Base-by-base conservation (phyloP, 2,888 invertebrate species). In the Himalopsyche anomala region DNA sequence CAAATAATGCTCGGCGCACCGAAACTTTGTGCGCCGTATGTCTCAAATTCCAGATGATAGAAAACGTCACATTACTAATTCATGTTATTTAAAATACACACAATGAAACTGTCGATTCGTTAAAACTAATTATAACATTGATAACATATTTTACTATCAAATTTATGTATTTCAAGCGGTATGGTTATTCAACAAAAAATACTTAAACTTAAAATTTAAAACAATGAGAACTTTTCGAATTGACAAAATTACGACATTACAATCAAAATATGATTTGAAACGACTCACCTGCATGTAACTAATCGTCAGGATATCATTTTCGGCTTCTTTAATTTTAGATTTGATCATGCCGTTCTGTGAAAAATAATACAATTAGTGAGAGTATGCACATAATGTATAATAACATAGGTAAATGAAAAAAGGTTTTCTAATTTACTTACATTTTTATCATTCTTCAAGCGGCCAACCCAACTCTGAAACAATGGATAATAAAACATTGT, bases 231-330 rank as follows among this genome's bases (percentile, higher is more conserved):
- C 74, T 74, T 74, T 74, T 15, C 8, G 74, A 28, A 36, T 38
- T 36, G 3, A 9, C 12, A 38, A 74, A 74, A 51, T 6, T 51
- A 51, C 15, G 15, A 8, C 74, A 74, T 38, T 38, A 74, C 4
- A 40, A 42, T 45, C 36, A 80, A 80, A 80, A 81, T 83, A 45
- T 51, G 51, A 51, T 51, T 15, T 4, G 15, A 5, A 15, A 15
- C 17, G 84, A 91, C 93, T 92, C 92, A 94, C 94, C 92, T 95
- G 95, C 89, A 92, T 92, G 90, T 93, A 93, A 62, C 94, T 94
- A 90, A 95, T 92, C 12, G 92, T 91, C 88, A 94, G 91, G 85
- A 95, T 94, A 89, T 94, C 93, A 89, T 93, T 92, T 90, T 94
- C 94, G 88, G 94, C 94, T 89, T 94, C 94, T 90, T 92, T 92